phyloP scores from a whole-genome alignment of 2,888 invertebrate species.

The Pseudococcus jackbeardsleyi region DNA sequence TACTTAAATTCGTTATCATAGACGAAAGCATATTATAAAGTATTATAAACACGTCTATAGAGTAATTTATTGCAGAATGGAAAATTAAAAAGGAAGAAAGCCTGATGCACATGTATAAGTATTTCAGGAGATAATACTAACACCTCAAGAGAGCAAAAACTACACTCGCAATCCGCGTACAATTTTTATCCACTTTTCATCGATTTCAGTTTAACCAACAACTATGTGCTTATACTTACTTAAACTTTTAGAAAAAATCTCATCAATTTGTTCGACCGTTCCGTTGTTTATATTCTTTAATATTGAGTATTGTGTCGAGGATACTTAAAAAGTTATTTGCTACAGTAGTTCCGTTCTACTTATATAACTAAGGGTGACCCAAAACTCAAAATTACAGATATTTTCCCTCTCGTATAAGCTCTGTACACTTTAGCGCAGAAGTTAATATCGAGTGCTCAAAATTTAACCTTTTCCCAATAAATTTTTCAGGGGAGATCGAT shows the following conservation, averaged over 20 bases:
- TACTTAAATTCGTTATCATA: neutral
- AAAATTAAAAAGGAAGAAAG: neutral
- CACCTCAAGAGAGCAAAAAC: slow-evolving; percentile 5
- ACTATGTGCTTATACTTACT: neutral
- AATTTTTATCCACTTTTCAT: slow-evolving; percentile 40
- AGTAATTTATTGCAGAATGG: neutral
- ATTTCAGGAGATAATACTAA: neutral
- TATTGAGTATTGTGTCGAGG: neutral
- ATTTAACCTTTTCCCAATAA: too few relatives aligned
- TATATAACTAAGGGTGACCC: too few relatives aligned
- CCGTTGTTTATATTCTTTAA: slow-evolving; percentile 49
- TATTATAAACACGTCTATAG: neutral
- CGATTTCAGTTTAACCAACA: slow-evolving; percentile 48
- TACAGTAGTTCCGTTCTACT: neutral
- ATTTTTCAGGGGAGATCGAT: too few relatives aligned
- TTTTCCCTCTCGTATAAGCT: too few relatives aligned
- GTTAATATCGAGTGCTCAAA: too few relatives aligned
- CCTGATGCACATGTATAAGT: neutral
- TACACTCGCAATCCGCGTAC: neutral
- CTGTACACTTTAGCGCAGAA: too few relatives aligned
- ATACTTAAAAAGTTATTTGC: slow-evolving; percentile 21
- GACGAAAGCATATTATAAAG: neutral
- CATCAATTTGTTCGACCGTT: slow-evolving; percentile 29
- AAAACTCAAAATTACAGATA: too few relatives aligned
- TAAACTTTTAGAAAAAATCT: slow-evolving; percentile 40